Conservation (phyloP, 2,888 invertebrate species). For the Xanthia icteritia region DNA sequence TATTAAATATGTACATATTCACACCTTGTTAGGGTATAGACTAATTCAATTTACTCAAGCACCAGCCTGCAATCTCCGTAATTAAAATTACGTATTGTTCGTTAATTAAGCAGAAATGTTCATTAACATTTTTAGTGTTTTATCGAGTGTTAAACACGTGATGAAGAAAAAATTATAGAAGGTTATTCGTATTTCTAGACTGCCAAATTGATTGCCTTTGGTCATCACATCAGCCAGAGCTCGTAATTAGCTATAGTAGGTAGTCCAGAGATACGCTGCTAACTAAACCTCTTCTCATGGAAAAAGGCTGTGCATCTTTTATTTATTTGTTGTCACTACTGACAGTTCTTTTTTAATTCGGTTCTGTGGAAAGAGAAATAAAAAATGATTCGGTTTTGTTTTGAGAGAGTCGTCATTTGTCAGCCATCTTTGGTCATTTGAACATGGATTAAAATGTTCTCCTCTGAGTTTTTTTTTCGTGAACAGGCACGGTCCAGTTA, state of each 20-base stretch:
- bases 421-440: too few species aligned
- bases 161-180: neutral
- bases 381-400: too few species aligned
- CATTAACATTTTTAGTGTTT: slow-evolving; percentile 29
- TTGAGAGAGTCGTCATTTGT: too few species aligned
- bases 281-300: too few species aligned
- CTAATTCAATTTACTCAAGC: slow-evolving; percentile 33
- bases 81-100: slow-evolving; percentile 37
- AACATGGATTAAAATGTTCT: too few species aligned
- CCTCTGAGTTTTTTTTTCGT: too few species aligned
- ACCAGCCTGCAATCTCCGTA: slow-evolving; percentile 14
- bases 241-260: neutral
- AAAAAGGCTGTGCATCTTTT: too few species aligned
- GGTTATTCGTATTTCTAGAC: slow-evolving; percentile 2
- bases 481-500: too few species aligned
- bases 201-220: neutral
- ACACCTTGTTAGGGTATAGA: slow-evolving; percentile 41
- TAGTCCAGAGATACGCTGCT: too few species aligned
- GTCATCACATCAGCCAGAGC: neutral
- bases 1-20: slow-evolving; percentile 59
- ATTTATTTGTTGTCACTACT: too few species aligned
- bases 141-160: slow-evolving; percentile 41
- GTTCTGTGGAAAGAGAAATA: too few species aligned
- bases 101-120: slow-evolving; percentile 34
- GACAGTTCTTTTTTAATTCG: too few species aligned